These are phyloP conservation scores for Oreochromis niloticus DNA, from an alignment of 2,113 vertebrate genomes.

Conservation along the genomic window DNA sequence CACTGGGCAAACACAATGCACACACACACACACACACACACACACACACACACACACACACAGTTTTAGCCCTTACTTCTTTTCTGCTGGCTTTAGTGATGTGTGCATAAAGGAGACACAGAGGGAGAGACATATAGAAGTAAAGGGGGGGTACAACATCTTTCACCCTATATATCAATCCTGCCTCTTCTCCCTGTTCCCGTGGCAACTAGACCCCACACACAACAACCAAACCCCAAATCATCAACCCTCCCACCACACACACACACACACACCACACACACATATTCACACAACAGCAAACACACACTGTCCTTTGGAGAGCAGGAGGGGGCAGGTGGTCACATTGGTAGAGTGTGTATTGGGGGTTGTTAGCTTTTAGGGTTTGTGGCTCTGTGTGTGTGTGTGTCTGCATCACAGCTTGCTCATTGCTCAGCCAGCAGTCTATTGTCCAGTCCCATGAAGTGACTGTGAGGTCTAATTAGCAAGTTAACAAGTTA, in stretches of 20 bases:
- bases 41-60: background rate
- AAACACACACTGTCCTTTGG: constrained; percentile 50
- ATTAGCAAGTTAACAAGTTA: constrained; percentile 78
- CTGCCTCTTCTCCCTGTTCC: constrained; percentile 41
- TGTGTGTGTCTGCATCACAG: constrained; percentile 22
- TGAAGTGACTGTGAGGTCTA: constrained; percentile 74
- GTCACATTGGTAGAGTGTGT: constrained; percentile 54
- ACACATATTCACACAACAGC: constrained; percentile 12
- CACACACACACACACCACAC: background rate
- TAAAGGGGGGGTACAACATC: constrained; percentile 46
- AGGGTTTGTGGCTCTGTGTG: constrained; percentile 17
- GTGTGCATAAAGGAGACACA: constrained; percentile 17
- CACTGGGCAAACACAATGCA: constrained; percentile 51
- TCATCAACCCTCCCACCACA: constrained; percentile 24
- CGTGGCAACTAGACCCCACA: constrained; percentile 62
- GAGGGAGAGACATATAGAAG: constrained; percentile 24
- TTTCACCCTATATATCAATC: constrained; percentile 55
- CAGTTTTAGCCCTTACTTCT: constrained; percentile 2
- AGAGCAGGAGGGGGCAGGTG: constrained; percentile 65
- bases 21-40: background rate
- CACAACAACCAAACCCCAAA: constrained; percentile 46
- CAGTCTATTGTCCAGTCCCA: constrained; percentile 67
- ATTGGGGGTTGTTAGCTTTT: constrained; percentile 59
- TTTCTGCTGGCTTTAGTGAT: constrained; percentile 30
- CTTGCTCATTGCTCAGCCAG: constrained; percentile 48